phyloP scores from a whole-genome alignment of 1,140 invertebrate species.

The Teleogryllus occipitalis region DNA sequence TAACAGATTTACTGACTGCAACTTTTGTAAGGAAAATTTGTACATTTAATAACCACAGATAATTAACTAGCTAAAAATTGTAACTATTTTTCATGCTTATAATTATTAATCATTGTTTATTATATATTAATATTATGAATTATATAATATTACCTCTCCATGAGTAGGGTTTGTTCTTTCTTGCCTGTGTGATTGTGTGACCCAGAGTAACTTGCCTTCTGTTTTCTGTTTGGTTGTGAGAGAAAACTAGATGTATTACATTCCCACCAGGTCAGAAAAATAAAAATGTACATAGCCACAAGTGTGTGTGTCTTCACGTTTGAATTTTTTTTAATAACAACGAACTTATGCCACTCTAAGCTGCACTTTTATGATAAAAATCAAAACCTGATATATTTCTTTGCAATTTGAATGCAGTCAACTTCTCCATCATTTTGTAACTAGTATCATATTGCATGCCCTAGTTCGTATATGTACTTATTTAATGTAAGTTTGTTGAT shows the following conservation, averaged over 20 bases:
- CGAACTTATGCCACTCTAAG: background rate
- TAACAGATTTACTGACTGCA: background rate
- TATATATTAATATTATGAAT: background rate
- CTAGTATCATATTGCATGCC: background rate
- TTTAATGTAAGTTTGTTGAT: background rate
- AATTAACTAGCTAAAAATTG: slow-evolving; percentile 10
- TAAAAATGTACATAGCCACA: slow-evolving; percentile 1
- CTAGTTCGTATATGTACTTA: background rate
- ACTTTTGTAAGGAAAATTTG: slow-evolving; percentile 5
- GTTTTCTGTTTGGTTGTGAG: slow-evolving; percentile 15
- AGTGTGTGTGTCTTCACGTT: background rate
- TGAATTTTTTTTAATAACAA: slow-evolving; percentile 1
- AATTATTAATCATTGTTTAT: background rate
- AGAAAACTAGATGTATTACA: slow-evolving; percentile 10
- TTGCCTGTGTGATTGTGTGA: background rate
- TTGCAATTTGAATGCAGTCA: background rate
- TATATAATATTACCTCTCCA: slow-evolving; percentile 6
- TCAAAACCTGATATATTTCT: background rate
- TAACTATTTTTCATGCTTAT: slow-evolving; percentile 8
- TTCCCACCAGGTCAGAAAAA: slow-evolving; percentile 11
- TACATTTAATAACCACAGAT: slow-evolving; percentile 1
- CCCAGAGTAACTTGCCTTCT: background rate
- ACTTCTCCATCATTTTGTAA: background rate
- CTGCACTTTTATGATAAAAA: background rate
- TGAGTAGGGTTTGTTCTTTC: background rate